These are phyloP conservation scores for Ascaphus truei DNA, from an alignment of 2,113 vertebrate species.

Conservation along the genomic window DNA sequence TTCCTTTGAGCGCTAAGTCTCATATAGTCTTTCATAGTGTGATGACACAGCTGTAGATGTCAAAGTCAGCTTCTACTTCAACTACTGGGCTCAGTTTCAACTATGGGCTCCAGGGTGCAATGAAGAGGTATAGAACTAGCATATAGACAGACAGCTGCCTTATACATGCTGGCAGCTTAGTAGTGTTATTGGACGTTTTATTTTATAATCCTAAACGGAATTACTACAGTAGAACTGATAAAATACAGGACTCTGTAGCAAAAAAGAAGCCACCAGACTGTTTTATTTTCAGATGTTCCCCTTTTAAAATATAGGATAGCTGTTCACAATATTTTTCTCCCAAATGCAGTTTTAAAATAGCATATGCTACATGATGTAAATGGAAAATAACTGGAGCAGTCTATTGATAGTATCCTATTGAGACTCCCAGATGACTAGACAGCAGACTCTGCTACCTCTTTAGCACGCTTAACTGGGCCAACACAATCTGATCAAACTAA, in stretches of 20 bases:
- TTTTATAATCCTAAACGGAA: neutral
- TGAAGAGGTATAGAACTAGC: neutral
- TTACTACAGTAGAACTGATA: neutral
- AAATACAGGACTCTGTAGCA: neutral
- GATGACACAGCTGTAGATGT: neutral
- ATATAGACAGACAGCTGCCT: neutral
- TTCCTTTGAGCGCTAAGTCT: constrained; percentile 41
- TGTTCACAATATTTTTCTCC: constrained; percentile 24
- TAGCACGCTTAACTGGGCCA: constrained; percentile 3
- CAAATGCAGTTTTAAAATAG: neutral
- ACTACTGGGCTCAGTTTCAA: neutral
- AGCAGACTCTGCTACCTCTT: neutral
- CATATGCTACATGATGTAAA: neutral
- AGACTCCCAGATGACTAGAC: neutral
- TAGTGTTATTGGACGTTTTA: neutral
- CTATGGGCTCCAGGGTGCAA: neutral
- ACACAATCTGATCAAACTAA: neutral
- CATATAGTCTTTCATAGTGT: neutral
- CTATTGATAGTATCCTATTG: constrained; percentile 11
- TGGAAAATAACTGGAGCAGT: neutral
- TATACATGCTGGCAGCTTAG: neutral
- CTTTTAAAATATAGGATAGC: neutral
- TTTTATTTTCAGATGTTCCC: neutral
- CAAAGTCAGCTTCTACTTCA: neutral
- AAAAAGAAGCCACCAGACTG: neutral